Conservation (phyloP, 2,113 vertebrate genomes). For the Pogonocichla stellata region DNA sequence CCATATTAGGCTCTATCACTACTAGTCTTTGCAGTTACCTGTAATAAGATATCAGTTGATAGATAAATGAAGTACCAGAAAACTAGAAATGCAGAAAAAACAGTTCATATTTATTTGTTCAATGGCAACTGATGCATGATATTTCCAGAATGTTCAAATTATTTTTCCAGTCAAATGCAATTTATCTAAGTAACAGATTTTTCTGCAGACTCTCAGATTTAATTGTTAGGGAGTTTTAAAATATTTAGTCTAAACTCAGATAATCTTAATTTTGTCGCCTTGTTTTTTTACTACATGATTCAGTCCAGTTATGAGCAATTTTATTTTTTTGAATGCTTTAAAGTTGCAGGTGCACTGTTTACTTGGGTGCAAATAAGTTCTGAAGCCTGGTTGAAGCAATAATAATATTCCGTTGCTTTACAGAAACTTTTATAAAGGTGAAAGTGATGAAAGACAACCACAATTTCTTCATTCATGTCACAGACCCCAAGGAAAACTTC, state of each 20-base stretch:
- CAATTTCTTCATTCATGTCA: conserved; percentile 84
- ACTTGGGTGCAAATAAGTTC: background rate
- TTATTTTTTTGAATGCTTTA: background rate
- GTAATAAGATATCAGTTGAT: background rate
- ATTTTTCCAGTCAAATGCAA: background rate
- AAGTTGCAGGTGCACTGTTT: background rate
- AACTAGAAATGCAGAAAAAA: background rate
- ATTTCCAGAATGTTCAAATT: background rate
- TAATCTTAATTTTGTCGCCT: background rate
- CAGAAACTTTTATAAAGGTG: conserved; percentile 85
- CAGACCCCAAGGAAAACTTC: conserved; percentile 60
- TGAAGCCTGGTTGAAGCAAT: background rate
- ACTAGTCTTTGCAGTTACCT: background rate
- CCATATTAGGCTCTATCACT: background rate
- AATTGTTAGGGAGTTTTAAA: background rate
- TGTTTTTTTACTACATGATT: background rate
- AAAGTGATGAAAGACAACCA: conserved; percentile 88
- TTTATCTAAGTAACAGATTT: background rate
- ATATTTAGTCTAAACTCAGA: background rate
- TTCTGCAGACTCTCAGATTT: background rate
- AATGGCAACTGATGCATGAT: background rate
- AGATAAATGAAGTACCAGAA: background rate
- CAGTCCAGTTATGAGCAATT: background rate
- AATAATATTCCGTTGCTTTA: background rate
- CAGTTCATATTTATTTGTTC: background rate